Percentiles rank a stretch among this genome's conserved stretches.
These are phyloP conservation scores for Plestiodon gilberti DNA, from an alignment of 2,113 vertebrate species.

Conservation along the genomic window DNA sequence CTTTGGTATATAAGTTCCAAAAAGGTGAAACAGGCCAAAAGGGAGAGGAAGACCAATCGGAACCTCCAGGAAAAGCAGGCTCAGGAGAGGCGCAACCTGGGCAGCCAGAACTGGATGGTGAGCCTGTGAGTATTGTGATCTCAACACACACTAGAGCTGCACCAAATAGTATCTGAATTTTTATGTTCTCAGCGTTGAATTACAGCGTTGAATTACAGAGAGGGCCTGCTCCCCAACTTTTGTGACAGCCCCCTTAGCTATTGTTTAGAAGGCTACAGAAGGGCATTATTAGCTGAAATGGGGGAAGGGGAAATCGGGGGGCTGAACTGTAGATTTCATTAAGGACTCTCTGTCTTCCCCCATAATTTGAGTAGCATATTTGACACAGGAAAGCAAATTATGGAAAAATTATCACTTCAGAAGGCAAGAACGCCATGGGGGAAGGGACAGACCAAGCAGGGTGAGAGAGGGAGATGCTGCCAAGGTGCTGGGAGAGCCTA, in stretches of 20 bases:
- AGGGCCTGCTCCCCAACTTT: too few species aligned
- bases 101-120: conserved; percentile 69
- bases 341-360: too few species aligned
- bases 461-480: too few species aligned
- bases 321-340: too few species aligned
- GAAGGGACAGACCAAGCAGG: too few species aligned
- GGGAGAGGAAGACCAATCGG: conserved; percentile 72
- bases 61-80: conserved; percentile 62
- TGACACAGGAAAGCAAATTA: neutral
- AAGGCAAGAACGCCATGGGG: too few species aligned
- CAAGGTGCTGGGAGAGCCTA: too few species aligned
- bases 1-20: conserved; percentile 38
- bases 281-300: too few species aligned
- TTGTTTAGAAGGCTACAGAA: too few species aligned
- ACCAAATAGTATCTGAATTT: neutral
- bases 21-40: conserved; percentile 72
- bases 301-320: too few species aligned
- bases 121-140: conserved; percentile 74
- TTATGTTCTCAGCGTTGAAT: neutral
- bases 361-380: neutral
- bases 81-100: conserved; percentile 70
- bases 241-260: too few species aligned
- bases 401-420: neutral
- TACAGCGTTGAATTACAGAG: too few species aligned
- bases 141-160: neutral